Evolutionary conservation across 2,888 invertebrate species (phyloP), one percentile per base, ranked within the genome.

Genomic region (Cheilosia vernalis): DNA sequence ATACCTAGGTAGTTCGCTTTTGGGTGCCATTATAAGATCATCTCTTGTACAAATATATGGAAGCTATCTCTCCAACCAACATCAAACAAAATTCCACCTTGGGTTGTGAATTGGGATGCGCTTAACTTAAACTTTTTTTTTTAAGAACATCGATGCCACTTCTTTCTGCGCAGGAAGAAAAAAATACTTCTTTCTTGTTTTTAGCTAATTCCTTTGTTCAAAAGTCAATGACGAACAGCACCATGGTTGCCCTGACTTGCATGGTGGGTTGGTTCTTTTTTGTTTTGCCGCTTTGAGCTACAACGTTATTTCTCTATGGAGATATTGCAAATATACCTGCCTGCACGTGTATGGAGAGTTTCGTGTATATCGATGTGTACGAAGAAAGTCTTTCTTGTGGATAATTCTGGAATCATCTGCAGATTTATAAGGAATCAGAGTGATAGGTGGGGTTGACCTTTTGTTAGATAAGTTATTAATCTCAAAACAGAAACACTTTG

Each of bases 291-390:
- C 37, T 37, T 37, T 37, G 37, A 37, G 37, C 37, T 13, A 13
- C 1, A 13, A 4, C 13, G 4, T 13, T 4, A 37, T 37, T 13
- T 37, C 37, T 37, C 37, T 37, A 37, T 13, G 13, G 13, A 37
- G 13, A 74, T 74, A 80, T 80, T 80, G 74, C 67, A 7, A 6
- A 74, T 74, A 80, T 60, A 67, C 80, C 55, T 61, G n/a, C n/a
- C n/a, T 67, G 72, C 74, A 80, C 80, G 80, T 80, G 69, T 49
- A 15, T 37, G 13, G 37, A 13, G 37, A 37, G 13, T 37, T 4
- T 4, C 13, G 1, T 37, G 37, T 37, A 13, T 10, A 37, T 10
- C 13, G 37, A 37, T 37, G 37, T 37, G 37, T 0, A 2, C 13
- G 13, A 37, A 0, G 37, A 37, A 4, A 13, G 13, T 37, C 37